phyloP scores from a whole-genome alignment of 2,888 invertebrate species.

The Himalopsyche tibetana region DNA sequence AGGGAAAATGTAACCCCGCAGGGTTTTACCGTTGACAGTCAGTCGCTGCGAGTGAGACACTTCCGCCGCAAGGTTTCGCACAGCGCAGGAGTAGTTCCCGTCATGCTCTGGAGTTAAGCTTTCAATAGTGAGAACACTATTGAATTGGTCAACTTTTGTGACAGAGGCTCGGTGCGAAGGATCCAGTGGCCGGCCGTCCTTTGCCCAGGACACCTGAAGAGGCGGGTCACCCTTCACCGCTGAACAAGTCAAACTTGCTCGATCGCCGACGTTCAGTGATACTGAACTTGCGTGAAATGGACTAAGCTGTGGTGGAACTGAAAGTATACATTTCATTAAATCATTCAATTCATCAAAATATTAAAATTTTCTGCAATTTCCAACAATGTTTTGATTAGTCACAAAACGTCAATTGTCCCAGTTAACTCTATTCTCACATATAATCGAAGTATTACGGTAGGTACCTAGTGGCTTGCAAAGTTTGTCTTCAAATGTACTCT shows the following conservation, averaged over 20 bases:
- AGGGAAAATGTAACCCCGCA: constrained; percentile 70
- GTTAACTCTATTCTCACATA: too few species aligned
- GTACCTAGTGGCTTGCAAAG: background rate
- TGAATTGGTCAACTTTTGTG: constrained; percentile 86
- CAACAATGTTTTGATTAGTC: background rate
- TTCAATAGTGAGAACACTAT: constrained; percentile 87
- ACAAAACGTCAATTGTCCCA: too few species aligned
- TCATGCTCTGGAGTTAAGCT: constrained; percentile 85
- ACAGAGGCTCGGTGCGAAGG: constrained; percentile 81
- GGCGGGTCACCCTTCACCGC: constrained; percentile 87
- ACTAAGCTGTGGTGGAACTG: constrained; percentile 87
- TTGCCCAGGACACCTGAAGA: constrained; percentile 85
- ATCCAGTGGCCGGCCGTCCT: constrained; percentile 82
- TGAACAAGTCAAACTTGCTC: constrained; percentile 85
- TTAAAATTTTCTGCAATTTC: background rate
- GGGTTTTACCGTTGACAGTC: constrained; percentile 86
- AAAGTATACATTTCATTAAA: constrained; percentile 64
- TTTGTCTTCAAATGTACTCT: background rate
- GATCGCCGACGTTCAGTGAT: constrained; percentile 84
- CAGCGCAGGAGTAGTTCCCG: constrained; percentile 87
- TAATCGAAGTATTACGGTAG: too few species aligned
- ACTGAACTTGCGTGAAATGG: constrained; percentile 83
- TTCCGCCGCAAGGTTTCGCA: constrained; percentile 84
- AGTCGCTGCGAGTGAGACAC: constrained; percentile 85
- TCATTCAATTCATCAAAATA: background rate